Evolutionary conservation across 2,113 vertebrate genomes (phyloP), one percentile per base, ranked within the genome.

Genomic region (Cyphomyrus plagiostoma): DNA sequence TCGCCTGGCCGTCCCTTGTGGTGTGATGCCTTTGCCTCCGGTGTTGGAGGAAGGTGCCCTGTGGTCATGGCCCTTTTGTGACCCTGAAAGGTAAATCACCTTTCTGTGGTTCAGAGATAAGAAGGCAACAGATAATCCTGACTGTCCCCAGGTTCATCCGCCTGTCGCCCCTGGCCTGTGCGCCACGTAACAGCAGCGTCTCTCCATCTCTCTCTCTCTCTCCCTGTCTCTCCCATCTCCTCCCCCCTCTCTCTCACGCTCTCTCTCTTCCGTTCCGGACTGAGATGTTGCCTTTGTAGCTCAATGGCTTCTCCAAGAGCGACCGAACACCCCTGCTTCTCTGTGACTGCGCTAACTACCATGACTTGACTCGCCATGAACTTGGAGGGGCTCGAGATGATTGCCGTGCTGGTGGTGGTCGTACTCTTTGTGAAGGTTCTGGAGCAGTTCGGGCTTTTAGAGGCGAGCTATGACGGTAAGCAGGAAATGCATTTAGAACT

Each of bases 301-400:
- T 96, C 93, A 93, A 96, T 96, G 97, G 96, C 96, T 96, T 94
- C 94, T 93, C 94, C 94, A 93, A 94, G 93, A 93, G 91, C 95
- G 95, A 91, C 93, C 45, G 94, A 92, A 92, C 92, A 95, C 46
- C 95, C 88, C 62, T 94, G 94, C 94, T 90, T 39, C 94, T 96
- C 92, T 4, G 89, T 92, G 93, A 94, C 95, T 94, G 94, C 93
- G 94, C 94, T 93, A 93, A 95, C 94, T 42, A 95, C 94, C 94
- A 96, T 98, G 97, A 97, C 96, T 96, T 94, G 94, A 93, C 95
- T 95, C 95, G 95, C 92, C 95, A 98, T 99, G 98, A 99, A 99
- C 97, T 96, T 98, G 96, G 98, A 99, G 95, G 98, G 98, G 91
- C 97, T 99, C 94, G 98, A 99, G 92, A 99, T 99, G 98, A 99